These are phyloP conservation scores for Polypedilum vanderplanki DNA, from an alignment of 1,140 invertebrate species.

Conservation along the genomic window DNA sequence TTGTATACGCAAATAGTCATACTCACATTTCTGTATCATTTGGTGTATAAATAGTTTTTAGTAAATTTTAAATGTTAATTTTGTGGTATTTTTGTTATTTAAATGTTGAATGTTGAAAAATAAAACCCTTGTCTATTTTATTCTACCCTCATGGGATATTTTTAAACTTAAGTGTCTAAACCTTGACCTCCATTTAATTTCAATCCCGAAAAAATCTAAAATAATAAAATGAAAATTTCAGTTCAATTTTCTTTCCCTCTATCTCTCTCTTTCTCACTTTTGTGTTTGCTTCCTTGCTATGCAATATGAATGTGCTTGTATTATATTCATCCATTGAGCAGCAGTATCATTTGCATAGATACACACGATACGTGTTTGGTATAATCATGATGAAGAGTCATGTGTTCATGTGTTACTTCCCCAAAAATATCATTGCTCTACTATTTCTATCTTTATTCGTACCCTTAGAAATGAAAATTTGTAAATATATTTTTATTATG, in stretches of 20 bases:
- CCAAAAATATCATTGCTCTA: too few relatives aligned
- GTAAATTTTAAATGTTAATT: conserved; percentile 19
- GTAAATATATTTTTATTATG: too few relatives aligned
- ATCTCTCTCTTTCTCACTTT: neutral
- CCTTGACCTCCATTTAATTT: too few relatives aligned
- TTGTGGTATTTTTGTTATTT: conserved; percentile 16
- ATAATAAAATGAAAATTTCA: too few relatives aligned
- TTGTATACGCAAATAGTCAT: neutral
- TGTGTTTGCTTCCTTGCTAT: neutral
- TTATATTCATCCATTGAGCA: neutral
- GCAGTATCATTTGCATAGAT: neutral
- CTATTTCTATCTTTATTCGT: too few relatives aligned
- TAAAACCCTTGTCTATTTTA: neutral
- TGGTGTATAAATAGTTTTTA: conserved; percentile 18
- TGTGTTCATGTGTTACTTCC: neutral
- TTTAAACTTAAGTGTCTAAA: too few relatives aligned
- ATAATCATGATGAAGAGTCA: conserved; percentile 18
- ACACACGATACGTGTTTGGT: conserved; percentile 11
- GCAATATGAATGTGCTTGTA: too few relatives aligned
- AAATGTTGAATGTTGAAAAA: conserved; percentile 24
- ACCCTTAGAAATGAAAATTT: too few relatives aligned
- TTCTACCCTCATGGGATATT: too few relatives aligned
- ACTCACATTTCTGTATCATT: conserved; percentile 22
- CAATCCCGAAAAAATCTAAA: too few relatives aligned
- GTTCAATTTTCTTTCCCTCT: too few relatives aligned